Conservation (phyloP, 2,113 vertebrate species). For the Otis tarda region DNA sequence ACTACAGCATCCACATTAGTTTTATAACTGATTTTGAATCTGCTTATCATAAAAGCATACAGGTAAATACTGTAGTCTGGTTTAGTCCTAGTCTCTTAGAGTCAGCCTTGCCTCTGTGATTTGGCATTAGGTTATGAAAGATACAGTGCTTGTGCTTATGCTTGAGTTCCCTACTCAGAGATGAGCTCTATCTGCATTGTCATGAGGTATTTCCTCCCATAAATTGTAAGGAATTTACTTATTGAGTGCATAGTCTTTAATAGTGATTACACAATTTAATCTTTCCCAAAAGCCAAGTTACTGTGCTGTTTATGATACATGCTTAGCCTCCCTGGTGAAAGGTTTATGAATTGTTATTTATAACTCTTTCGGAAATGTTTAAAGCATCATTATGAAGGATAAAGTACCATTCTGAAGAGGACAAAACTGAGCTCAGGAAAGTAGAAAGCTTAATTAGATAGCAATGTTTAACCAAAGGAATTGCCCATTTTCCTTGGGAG, state of each 20-base stretch:
- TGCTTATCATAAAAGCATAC: background rate
- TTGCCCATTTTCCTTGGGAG: background rate
- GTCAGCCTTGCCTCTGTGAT: background rate
- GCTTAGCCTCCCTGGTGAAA: background rate
- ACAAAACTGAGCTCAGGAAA: background rate
- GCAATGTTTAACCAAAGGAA: background rate
- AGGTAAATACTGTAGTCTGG: background rate
- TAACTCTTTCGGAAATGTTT: conserved; percentile 14
- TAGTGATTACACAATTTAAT: conserved; percentile 9
- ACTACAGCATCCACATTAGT: background rate
- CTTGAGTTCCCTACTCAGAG: background rate
- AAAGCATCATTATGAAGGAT: background rate
- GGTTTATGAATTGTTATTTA: conserved; percentile 12
- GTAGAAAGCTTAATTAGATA: background rate
- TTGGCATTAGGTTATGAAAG: background rate
- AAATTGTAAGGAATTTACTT: conserved; percentile 2
- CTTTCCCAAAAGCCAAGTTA: background rate
- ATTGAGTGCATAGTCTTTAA: background rate
- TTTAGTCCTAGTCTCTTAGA: background rate
- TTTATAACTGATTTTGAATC: background rate
- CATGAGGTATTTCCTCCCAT: background rate
- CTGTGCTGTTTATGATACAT: background rate
- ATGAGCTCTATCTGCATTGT: background rate
- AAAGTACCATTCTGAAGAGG: background rate
- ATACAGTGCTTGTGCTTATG: background rate